Base-by-base conservation (phyloP, 64 coral and sea anemone genomes). In the Actinia tenebrosa region DNA sequence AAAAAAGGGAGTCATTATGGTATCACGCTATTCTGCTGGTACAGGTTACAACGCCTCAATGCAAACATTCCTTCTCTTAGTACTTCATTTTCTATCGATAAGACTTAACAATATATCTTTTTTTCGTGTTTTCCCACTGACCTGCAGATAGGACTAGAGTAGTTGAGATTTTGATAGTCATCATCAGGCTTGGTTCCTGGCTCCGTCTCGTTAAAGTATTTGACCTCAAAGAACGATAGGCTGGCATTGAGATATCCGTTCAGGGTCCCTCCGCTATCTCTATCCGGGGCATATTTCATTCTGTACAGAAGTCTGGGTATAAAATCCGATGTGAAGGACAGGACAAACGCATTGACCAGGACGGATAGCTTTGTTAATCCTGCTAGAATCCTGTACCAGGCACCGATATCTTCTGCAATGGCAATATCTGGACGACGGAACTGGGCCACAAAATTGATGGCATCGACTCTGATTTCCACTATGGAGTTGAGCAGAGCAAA, bases 381-480 rank as follows among this genome's bases (percentile, higher is more conserved):
- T 45, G 92, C 90, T 77, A 95, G 80, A 30, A 93, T 92, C 17
- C 47, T 77, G 68, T 89, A 92, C 94, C 94, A 96, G 42, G 94
- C 94, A 44, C 94, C 94, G 43, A 96, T 96, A 53, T 96, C 94
- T 66, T 96, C 94, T 5, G 85, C 94, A 16, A 89, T 56, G 58
- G 91, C 30, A 25, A 83, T 55, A 27, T 92, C 91, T 46, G 94
- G 94, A 30, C 94, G 88, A 66, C 94, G 84, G 79, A 95, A 95
- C 90, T 95, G 94, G 54, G 66, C 71, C 43, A 95, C 94, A 82
- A 95, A 95, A 91, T 95, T 95, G 78, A 95, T 89, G 3, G 94
- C 94, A 46, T 95, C 94, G 17, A 95, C 94, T 56, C 94, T 84
- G 45, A 95, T 82, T 87, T 95, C 94, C 19, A 92, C 88, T 3